A percentile compares a stretch with the other conserved stretches of the same genome.
phyloP scores from a whole-genome alignment of 2,888 invertebrate species.

The Ypsolopha scabrella region DNA sequence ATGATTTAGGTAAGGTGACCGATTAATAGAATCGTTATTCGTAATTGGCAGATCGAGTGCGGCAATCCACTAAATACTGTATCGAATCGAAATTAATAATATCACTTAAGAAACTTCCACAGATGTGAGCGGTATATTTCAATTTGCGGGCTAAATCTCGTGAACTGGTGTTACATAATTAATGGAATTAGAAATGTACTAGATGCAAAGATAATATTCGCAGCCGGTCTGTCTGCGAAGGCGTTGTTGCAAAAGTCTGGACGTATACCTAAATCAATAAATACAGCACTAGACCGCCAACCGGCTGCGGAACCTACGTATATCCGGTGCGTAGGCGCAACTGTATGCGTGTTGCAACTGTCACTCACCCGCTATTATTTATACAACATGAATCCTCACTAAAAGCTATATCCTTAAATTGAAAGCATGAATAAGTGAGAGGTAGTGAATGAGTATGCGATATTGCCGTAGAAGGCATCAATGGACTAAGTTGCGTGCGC shows the following conservation, averaged over 20 bases:
- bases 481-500: constrained; percentile 32
- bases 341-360: constrained; percentile 37
- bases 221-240: constrained; percentile 58
- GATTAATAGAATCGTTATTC: neutral
- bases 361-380: constrained; percentile 44
- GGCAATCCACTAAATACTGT: constrained; percentile 30
- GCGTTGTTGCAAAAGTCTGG: constrained; percentile 50
- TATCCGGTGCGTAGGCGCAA: constrained; percentile 61
- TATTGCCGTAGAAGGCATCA: constrained; percentile 37
- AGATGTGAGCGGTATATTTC: constrained; percentile 53
- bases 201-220: constrained; percentile 52
- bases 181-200: constrained; percentile 61
- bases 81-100: constrained; percentile 45
- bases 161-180: constrained; percentile 43
- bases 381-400: constrained; percentile 37
- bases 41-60: constrained; percentile 1
- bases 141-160: constrained; percentile 29
- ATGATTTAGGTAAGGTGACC: neutral
- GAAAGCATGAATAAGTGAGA: constrained; percentile 21
- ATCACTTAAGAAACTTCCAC: constrained; percentile 40
- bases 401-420: constrained; percentile 21
- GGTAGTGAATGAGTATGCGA: constrained; percentile 43
- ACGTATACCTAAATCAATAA: constrained; percentile 25
- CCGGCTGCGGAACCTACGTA: constrained; percentile 60
- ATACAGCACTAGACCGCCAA: constrained; percentile 45